Base-by-base conservation (phyloP, 2,888 invertebrate genomes). In the Eilema depressum region DNA sequence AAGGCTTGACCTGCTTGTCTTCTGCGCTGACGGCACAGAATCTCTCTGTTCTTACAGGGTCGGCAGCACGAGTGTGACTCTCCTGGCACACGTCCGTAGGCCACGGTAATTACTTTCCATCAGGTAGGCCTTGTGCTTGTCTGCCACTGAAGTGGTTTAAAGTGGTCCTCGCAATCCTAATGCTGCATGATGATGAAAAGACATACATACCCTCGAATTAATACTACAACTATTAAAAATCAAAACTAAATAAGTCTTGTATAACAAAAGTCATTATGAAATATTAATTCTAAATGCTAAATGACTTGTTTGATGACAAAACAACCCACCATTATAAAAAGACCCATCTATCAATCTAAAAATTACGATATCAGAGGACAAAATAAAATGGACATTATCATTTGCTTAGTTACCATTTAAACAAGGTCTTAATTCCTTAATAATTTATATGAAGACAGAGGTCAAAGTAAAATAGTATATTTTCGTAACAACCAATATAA, bases 321-420 rank as follows among this genome's bases (percentile, higher is more conserved):
- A 61, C 25, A 4, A 0, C 0, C 1, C 10, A 41, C 63, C 41
- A 64, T 28, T 64, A 23, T 60, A 53, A 30, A 66, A 56, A 56
- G 33, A 66, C 0, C 70, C 56, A 25, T 56, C 33, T 33, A 14
- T n/a, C 14, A 37, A 56, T 37, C 56, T 25, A 14, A 56, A 2
- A n/a, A 26, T 11, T 12, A 66, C 37, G n/a, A 30, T 23, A 62
- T 56, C 66, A 41, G 37, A 66, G 66, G 25, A 57, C 70, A 70
- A 30, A 0, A 23, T 57, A 59, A 53, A 69, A 57, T 41, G 17
- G 70, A 11, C 17, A 7, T 20, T 10, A 47, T 8, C 14, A 23
- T 33, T 33, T 47, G 30, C 26, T 11, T 1, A 14, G 1, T 26
- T 0, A 28, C 70, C 66, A 70, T 26, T 62, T 60, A 57, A 41